Evolutionary conservation across 2,113 vertebrate species (phyloP).

Genomic region (Hypanus sabinus): DNA sequence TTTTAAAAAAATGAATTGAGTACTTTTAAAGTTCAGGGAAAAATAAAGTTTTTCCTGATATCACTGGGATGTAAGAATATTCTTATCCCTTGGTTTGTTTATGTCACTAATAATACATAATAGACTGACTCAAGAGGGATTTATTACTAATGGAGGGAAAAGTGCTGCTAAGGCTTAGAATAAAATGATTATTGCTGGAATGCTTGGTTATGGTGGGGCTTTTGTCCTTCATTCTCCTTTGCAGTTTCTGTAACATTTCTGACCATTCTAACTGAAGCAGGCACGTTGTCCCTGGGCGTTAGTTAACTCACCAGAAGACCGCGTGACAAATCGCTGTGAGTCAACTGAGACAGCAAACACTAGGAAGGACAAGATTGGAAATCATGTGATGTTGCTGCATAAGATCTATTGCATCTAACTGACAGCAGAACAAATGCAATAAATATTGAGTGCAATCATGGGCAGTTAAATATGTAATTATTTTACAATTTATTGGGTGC

Average conservation of each 20-base stretch:
- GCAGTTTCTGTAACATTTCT: background rate
- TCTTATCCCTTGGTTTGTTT: background rate
- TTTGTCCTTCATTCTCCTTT: background rate
- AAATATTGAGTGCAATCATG: background rate
- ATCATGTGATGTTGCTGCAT: background rate
- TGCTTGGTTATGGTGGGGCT: background rate
- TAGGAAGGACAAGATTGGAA: background rate
- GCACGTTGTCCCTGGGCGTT: background rate
- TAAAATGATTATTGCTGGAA: no score
- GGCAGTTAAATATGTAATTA: background rate
- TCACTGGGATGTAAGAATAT: background rate
- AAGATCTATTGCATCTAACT: background rate
- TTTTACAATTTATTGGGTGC: background rate
- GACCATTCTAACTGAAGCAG: background rate
- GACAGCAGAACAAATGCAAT: conserved; percentile 1
- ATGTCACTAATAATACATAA: background rate
- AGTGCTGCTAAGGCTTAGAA: background rate
- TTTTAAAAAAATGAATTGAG: background rate
- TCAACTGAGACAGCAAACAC: background rate
- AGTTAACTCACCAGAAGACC: background rate
- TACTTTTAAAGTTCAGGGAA: background rate
- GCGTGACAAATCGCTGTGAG: background rate
- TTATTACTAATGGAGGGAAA: background rate
- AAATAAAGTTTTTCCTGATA: background rate
- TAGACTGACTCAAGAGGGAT: background rate